A percentile compares a stretch with the other conserved stretches of the same genome.
Evolutionary conservation across 1,140 invertebrate species (phyloP).

Genomic region (Episyrphus balteatus): DNA sequence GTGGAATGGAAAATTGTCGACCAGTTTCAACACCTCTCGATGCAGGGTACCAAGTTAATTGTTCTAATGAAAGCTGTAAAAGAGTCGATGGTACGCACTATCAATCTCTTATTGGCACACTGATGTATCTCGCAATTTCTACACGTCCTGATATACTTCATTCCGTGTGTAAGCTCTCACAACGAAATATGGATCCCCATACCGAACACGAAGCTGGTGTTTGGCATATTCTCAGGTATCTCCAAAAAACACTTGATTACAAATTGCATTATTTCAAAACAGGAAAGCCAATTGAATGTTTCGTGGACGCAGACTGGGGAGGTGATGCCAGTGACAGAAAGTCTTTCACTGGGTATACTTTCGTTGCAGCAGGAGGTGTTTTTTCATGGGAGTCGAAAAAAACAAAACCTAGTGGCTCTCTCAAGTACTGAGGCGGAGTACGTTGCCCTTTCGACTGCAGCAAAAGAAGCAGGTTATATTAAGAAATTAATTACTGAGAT

Average conservation of each 20-base stretch:
- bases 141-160: slow-evolving; percentile 6
- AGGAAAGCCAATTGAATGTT: too few relatives aligned
- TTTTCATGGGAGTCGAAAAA: slow-evolving; percentile 18
- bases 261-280: too few relatives aligned
- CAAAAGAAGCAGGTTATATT: slow-evolving; percentile 15
- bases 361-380: slow-evolving; percentile 13
- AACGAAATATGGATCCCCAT: slow-evolving; percentile 4
- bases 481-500: slow-evolving; percentile 8
- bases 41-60: slow-evolving; percentile 1
- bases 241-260: too few relatives aligned
- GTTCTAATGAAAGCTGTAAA: neutral
- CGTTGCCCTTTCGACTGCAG: slow-evolving; percentile 11
- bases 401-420: slow-evolving; percentile 10
- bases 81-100: slow-evolving; percentile 3
- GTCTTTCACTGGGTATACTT: slow-evolving; percentile 30
- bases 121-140: slow-evolving; percentile 4
- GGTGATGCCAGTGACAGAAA: slow-evolving; percentile 19
- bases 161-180: slow-evolving; percentile 4
- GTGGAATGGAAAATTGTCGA: slow-evolving; percentile 6
- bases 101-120: too few relatives aligned
- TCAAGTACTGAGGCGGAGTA: slow-evolving; percentile 14
- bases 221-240: slow-evolving; percentile 5
- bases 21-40: slow-evolving; percentile 2
- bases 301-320: too few relatives aligned
- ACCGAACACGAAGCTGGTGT: slow-evolving; percentile 4